These are phyloP conservation scores for Alethe diademata DNA, from an alignment of 2,113 vertebrate species.

Conservation along the genomic window DNA sequence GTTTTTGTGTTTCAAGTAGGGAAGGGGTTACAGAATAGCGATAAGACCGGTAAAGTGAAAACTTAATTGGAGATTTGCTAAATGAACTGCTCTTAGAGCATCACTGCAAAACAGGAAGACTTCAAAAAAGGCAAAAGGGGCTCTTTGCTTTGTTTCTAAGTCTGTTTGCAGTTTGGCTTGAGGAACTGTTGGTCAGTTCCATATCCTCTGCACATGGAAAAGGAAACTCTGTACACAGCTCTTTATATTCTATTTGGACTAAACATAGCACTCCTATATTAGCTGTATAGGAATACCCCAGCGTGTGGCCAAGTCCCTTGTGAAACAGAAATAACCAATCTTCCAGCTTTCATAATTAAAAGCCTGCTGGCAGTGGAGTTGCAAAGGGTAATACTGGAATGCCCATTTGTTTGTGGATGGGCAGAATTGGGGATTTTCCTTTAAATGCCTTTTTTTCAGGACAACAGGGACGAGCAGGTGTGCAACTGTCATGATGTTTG, in stretches of 20 bases:
- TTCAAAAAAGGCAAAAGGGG: not conserved
- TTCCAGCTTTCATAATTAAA: not conserved
- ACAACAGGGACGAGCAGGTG: not conserved
- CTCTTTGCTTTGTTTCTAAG: not conserved
- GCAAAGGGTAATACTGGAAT: not conserved
- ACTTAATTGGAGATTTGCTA: not conserved
- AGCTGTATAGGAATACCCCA: not conserved
- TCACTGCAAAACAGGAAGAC: not conserved
- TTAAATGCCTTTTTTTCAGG: not conserved
- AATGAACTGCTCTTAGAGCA: not conserved
- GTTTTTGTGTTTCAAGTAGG: not conserved
- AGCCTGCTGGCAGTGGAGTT: not conserved
- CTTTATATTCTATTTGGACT: not conserved
- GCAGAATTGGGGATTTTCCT: not conserved
- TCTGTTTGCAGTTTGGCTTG: not conserved
- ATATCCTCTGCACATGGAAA: not conserved
- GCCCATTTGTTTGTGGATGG: not conserved
- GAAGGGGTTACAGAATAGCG: not conserved
- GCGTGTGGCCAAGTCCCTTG: not conserved
- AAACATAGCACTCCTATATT: not conserved
- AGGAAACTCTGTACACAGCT: not conserved
- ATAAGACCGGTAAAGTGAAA: not conserved
- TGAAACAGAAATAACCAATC: conserved; percentile 4
- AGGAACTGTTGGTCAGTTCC: not conserved
- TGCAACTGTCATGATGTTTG: not conserved